Evolutionary conservation across 35 echinoderm and acorn worm genomes (phyloP).

Genomic region (Heliocidaris tuberculata): DNA sequence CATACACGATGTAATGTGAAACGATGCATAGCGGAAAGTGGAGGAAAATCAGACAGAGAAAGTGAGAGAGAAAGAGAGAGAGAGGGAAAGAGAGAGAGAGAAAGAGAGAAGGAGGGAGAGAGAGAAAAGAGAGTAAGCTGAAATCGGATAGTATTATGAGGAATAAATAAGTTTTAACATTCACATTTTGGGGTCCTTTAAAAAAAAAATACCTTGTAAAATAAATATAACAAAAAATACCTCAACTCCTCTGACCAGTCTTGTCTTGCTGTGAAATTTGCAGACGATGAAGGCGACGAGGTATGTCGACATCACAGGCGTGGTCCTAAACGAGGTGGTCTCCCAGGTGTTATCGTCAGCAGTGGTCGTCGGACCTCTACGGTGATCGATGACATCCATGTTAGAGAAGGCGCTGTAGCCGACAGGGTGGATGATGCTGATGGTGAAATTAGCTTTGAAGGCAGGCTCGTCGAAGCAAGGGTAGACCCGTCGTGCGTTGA

Average conservation of each 20-base stretch:
- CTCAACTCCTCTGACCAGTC: constrained; percentile 54
- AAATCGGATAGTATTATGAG: too few species aligned
- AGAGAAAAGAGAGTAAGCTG: too few species aligned
- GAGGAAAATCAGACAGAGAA: too few species aligned
- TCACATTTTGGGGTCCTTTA: too few species aligned
- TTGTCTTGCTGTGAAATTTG: constrained; percentile 49
- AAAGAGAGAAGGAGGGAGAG: too few species aligned
- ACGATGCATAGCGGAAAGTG: too few species aligned
- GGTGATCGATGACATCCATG: constrained; percentile 50
- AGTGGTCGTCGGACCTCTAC: background rate
- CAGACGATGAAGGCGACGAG: constrained; percentile 79
- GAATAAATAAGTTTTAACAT: too few species aligned
- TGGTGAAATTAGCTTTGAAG: constrained; percentile 88
- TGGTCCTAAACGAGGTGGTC: constrained; percentile 58
- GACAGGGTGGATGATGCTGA: constrained; percentile 72
- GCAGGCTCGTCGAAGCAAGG: constrained; percentile 93
- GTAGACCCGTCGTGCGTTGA: constrained; percentile 63
- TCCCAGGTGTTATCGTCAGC: constrained; percentile 19
- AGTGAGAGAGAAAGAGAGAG: too few species aligned
- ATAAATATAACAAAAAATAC: background rate
- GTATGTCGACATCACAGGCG: constrained; percentile 90
- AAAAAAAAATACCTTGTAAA: too few species aligned
- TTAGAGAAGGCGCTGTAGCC: constrained; percentile 79
- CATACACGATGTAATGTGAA: too few species aligned
- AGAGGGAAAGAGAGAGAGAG: too few species aligned